Percentiles rank a stretch among this genome's conserved stretches.
Conservation (phyloP, 2,888 invertebrate genomes). For the Liopterus haemorrhoidalis region DNA sequence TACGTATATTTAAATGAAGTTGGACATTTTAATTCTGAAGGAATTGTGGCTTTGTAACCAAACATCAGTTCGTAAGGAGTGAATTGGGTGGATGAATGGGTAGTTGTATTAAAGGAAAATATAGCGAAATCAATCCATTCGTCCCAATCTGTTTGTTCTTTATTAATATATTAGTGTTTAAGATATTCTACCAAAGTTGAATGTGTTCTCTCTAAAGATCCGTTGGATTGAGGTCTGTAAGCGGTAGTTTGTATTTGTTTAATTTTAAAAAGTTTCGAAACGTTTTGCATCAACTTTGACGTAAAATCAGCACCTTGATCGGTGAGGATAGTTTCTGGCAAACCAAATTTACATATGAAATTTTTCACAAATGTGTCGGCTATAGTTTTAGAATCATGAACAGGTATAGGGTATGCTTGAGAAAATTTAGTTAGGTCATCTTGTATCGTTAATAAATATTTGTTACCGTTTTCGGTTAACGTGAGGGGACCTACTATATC, state of each 20-base stretch:
- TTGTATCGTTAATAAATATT: constrained; percentile 39
- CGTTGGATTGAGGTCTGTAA: constrained; percentile 9
- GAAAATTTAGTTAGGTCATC: constrained; percentile 40
- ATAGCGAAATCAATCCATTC: constrained; percentile 30
- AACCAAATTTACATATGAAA: constrained; percentile 31
- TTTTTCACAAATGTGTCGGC: constrained; percentile 31
- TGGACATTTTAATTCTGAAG: constrained; percentile 24
- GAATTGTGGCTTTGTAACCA: constrained; percentile 22
- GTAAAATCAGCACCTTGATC: constrained; percentile 17
- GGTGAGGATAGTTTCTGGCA: constrained; percentile 16
- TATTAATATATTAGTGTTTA: constrained; percentile 34
- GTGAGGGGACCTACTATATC: constrained; percentile 39
- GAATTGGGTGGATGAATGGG: constrained; percentile 30
- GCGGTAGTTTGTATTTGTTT: constrained; percentile 17
- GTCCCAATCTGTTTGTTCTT: constrained; percentile 35
- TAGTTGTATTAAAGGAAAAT: constrained; percentile 31
- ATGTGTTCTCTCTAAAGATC: constrained; percentile 10
- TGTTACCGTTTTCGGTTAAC: constrained; percentile 34
- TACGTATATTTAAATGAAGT: constrained; percentile 31
- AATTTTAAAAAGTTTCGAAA: constrained; percentile 31
- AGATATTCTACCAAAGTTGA: constrained; percentile 23
- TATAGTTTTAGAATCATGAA: constrained; percentile 37
- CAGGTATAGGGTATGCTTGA: constrained; percentile 35
- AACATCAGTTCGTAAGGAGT: constrained; percentile 31
- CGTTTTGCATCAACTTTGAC: constrained; percentile 21